Evolutionary conservation across 30 jellyfish, hydroid and myxozoan genomes (phyloP), one percentile per base, ranked within the genome.

Genomic region (Catostylus mosaicus): DNA sequence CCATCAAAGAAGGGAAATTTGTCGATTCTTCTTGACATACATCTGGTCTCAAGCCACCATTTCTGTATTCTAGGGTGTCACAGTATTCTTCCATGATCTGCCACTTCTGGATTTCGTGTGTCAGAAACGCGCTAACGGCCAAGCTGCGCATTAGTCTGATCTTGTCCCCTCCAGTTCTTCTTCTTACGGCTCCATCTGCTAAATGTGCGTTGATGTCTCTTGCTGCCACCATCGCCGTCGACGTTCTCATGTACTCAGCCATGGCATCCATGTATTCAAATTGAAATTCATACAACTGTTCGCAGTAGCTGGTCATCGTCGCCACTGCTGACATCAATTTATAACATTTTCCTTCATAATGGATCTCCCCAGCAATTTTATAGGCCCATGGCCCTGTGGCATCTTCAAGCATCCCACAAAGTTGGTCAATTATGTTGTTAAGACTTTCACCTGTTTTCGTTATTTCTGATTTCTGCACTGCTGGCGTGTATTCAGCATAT

Each of bases 91-190:
- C 63, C 63, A 48, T 48, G 20, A 48, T 48, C 20, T 48, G 63
- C 63, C 63, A 48, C 63, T 48, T 48, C 20, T 48, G 63, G 4
- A 48, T 48, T 16, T 48, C 63, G 63, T 48, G 63, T 48, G 63
- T 48, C 27, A 48, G 20, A 16, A 48, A 48, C 3, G 63, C 23
- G 24, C 24, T 27, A 6, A 48, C 63, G 20, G 63, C 20, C 63
- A 48, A 9, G 24, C 63, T 48, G 11, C 63, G 11, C 14, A 48
- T 23, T 2, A 7, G 63, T 16, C 27, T 48, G 14, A 2, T 6
- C 24, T 4, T 4, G 63, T 3, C 63, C 63, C 20, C 24, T 48
- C 27, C 63, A 48, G 63, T 7, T 48, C 23, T n/a, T n/a, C n/a
- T n/a, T n/a, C n/a, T n/a, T n/a, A n/a, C n/a, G n/a, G n/a, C n/a